Evolutionary conservation across 2,797 vertebrate genomes (phyloP), one percentile per base, ranked within the genome.

Genomic region (Xiphophorus birchmanni): DNA sequence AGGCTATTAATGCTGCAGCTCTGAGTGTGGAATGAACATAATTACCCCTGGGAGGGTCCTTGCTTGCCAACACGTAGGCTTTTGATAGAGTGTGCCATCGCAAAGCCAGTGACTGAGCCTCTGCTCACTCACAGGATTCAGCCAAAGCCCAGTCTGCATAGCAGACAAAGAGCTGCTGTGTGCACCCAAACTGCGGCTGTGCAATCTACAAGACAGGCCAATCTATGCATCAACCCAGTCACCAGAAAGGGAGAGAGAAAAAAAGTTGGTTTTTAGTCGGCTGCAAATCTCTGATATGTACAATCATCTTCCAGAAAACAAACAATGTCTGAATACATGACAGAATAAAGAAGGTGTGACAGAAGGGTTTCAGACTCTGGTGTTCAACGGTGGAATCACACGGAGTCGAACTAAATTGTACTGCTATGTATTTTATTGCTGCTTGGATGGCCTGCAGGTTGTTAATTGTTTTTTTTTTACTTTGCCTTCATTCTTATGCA

Each of bases 41-140:
- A 91, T 88, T 89, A 89, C 91, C 87, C 86, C 74, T 76, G 91
- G 84, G 89, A 91, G 54, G 71, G 48, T 80, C 78, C 74, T 79
- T 37, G 79, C 71, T 87, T 90, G 91, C 89, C 88, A 91, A 86
- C 86, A 87, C 23, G 65, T 80, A 86, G 88, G 85, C 87, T 91
- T 88, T 83, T 91, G 84, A 86, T 86, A 88, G 81, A 85, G 79
- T 75, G 84, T 87, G 84, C 83, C 84, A 80, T 76, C 87, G 89
- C 86, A 87, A 85, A 84, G 84, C 85, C 78, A 77, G 83, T 67
- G 86, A 85, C 84, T 81, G 87, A 90, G 89, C 79, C 88, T 85
- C 85, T 84, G 84, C 87, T 88, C 77, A 80, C 85, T 88, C 85
- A 85, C 83, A 80, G 82, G 78, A 90, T 87, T 89, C 88, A 84